These are phyloP conservation scores for Cisticola juncidis DNA, from an alignment of 2,113 vertebrate species.

Conservation along the genomic window DNA sequence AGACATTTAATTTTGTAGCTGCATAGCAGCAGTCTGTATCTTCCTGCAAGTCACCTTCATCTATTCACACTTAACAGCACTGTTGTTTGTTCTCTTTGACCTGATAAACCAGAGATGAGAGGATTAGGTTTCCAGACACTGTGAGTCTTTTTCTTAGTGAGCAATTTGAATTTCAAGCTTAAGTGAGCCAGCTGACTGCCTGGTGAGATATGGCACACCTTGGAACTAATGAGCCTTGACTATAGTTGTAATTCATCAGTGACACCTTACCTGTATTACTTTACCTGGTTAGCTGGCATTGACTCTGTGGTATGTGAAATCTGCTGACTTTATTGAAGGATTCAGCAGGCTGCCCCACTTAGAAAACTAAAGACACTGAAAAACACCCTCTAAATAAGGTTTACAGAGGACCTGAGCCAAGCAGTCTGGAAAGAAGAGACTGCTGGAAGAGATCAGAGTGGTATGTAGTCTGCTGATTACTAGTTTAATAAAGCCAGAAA, in stretches of 20 bases:
- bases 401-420: background rate
- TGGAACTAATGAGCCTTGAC: background rate
- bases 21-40: background rate
- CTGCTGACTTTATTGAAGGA: background rate
- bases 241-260: background rate
- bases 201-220: background rate
- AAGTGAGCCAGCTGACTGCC: background rate
- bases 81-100: slow-evolving; percentile 19
- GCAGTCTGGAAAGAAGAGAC: background rate
- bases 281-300: background rate
- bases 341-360: background rate
- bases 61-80: background rate
- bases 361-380: background rate
- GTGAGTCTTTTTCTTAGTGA: background rate
- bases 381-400: background rate
- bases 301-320: background rate
- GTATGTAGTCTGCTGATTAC: background rate
- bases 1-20: background rate
- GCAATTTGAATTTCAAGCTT: slow-evolving; percentile 29
- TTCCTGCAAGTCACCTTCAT: background rate
- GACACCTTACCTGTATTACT: background rate
- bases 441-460: background rate
- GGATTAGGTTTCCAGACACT: slow-evolving; percentile 7
- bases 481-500: background rate
- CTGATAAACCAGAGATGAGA: background rate